Base-by-base conservation (phyloP, 1,140 invertebrate species). In the Drosophila ercepeae region DNA sequence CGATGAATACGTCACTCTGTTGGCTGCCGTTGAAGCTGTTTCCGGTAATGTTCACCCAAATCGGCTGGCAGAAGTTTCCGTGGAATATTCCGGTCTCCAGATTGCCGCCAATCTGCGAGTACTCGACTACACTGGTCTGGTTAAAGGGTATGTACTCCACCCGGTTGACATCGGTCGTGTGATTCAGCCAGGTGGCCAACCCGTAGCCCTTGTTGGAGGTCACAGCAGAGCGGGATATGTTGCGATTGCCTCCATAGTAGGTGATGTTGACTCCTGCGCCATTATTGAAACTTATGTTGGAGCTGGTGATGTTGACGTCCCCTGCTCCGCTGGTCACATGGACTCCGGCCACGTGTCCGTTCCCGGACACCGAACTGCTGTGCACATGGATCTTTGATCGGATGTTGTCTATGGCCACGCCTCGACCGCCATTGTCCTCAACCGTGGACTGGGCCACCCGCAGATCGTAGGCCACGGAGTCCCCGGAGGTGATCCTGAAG, bases 251-350 rank as follows among this genome's bases (percentile, higher is more conserved):
- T 1, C 98, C 98, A 1, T 96, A 95, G 58, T 97, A 97, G 0
- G 97, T 98, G 3, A 99, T 95, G 78, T 98, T 98, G 3, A 97
- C 92, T 2, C 96, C 96, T 71, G 98, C 98, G 0, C 98, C 98
- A 79, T 95, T 94, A 91, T 99, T 99, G 73, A 97, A 96, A 0
- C 94, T 95, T 34, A 99, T 96, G 78, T 95, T 93, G 63, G 96
- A 97, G 70, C 95, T 94, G 4, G 98, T 98, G 2, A 99, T 94
- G 81, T 99, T 98, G 0, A 99, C 94, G 84, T 98, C 96, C n/a
- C 97, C 97, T 1, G 95, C 96, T 0, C 98, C 98, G 65, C 93
- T 95, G 0, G 95, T 92, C 3, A 99, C 94, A 81, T 98, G 96
- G 5, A 99, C 92, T 1, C 98, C 98, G 5, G 97, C 97, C 6